Conservation (phyloP, 2,888 invertebrate species). For the Blastobasis adustella region DNA sequence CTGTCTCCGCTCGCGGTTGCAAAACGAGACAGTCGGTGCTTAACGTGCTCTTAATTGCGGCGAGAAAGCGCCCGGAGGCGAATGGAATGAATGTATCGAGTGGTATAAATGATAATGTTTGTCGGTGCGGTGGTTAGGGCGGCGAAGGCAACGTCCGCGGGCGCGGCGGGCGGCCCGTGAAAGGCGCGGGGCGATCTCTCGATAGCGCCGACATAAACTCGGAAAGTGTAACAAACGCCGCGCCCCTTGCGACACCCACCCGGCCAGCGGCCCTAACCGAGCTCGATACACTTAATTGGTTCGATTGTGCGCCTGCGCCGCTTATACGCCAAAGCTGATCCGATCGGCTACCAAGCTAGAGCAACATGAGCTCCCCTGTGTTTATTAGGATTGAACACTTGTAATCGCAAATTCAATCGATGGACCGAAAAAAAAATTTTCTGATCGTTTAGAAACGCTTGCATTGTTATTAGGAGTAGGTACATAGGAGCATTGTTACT, state of each 20-base stretch:
- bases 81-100: conserved; percentile 19
- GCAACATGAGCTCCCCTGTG: too few species aligned
- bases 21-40: conserved; percentile 10
- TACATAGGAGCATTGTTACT: too few species aligned
- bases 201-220: conserved; percentile 22
- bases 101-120: conserved; percentile 11
- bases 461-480: too few species aligned
- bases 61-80: conserved; percentile 26
- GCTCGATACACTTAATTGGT: conserved; percentile 38
- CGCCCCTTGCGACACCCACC: conserved; percentile 28
- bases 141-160: conserved; percentile 36
- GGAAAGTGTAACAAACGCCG: conserved; percentile 30
- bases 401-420: too few species aligned
- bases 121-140: conserved; percentile 29
- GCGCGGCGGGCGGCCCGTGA: conserved; percentile 32
- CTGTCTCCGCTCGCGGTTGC: conserved; percentile 16
- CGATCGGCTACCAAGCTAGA: too few species aligned
- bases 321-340: too few species aligned
- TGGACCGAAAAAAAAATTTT: too few species aligned
- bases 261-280: conserved; percentile 17
- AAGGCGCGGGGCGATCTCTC: conserved; percentile 34
- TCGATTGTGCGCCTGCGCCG: conserved; percentile 25
- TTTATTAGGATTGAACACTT: too few species aligned
- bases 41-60: conserved; percentile 20
- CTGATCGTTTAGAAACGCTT: too few species aligned